These are phyloP conservation scores for Brienomyrus brachyistius DNA, from an alignment of 2,113 vertebrate species.

Conservation along the genomic window DNA sequence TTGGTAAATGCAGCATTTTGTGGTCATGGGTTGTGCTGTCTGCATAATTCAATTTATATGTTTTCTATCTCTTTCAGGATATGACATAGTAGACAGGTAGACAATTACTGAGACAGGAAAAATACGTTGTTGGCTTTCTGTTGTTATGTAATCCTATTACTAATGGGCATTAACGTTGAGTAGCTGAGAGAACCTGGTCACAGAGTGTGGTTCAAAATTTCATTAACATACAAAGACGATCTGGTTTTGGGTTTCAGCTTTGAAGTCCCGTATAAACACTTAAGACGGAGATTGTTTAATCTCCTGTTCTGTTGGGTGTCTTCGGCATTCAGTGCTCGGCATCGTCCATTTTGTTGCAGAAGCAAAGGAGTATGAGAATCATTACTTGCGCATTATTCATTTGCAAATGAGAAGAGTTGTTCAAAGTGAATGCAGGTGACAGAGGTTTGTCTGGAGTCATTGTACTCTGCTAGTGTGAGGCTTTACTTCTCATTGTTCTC, in stretches of 20 bases:
- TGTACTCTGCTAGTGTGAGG: neutral
- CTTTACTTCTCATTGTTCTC: neutral
- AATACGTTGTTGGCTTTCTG: neutral
- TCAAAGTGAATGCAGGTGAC: neutral
- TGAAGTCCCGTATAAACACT: neutral
- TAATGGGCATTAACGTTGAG: neutral
- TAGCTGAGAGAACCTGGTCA: neutral
- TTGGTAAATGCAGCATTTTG: neutral
- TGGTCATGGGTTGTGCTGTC: neutral
- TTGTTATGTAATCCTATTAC: neutral
- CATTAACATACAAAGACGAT: neutral
- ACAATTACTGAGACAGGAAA: neutral
- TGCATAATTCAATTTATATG: neutral
- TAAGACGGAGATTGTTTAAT: neutral
- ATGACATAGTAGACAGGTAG: neutral
- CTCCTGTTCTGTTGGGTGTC: neutral
- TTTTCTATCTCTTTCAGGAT: neutral
- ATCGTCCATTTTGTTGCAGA: neutral
- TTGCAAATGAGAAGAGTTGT: neutral
- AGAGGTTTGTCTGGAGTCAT: neutral
- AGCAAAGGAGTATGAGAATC: neutral
- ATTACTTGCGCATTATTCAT: neutral
- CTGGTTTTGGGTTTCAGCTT: neutral
- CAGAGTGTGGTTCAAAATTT: neutral
- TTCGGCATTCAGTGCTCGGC: neutral